These are phyloP conservation scores for Ommatoiulus sabulosus DNA, from an alignment of 2,888 invertebrate genomes.

Conservation along the genomic window DNA sequence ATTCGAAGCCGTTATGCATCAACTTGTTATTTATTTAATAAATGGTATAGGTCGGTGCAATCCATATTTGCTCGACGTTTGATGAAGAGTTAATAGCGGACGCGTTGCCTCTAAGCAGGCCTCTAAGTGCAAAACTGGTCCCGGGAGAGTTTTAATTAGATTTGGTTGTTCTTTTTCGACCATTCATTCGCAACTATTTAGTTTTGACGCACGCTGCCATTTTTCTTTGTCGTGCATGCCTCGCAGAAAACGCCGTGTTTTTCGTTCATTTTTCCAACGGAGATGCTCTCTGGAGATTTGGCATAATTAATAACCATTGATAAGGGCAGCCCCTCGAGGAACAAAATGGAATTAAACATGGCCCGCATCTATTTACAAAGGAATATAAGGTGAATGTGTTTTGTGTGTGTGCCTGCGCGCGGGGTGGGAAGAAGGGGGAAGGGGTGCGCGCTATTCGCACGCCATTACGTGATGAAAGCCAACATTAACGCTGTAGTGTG, in stretches of 20 bases:
- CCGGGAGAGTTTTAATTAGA: conserved; percentile 30
- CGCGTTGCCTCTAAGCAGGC: background rate
- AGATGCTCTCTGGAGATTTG: conserved; percentile 41
- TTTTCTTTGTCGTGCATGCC: conserved; percentile 1
- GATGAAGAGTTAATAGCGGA: conserved; percentile 40
- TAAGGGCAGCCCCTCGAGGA: conserved; percentile 39
- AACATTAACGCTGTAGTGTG: conserved; percentile 52
- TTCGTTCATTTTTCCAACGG: conserved; percentile 25
- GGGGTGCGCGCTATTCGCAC: conserved; percentile 36
- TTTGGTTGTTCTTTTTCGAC: conserved; percentile 21
- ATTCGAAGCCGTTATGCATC: conserved; percentile 2
- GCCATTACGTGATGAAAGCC: conserved; percentile 52
- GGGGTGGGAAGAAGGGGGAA: background rate
- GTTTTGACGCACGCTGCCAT: conserved; percentile 31
- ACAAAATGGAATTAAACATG: conserved; percentile 45
- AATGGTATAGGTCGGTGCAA: background rate
- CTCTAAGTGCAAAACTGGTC: conserved; percentile 7
- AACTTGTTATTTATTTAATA: background rate
- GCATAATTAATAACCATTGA: conserved; percentile 52
- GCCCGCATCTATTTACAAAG: conserved; percentile 31
- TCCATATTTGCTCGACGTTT: conserved; percentile 15
- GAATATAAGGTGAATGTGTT: conserved; percentile 26
- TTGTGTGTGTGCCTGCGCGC: background rate
- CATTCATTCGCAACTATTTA: conserved; percentile 33
- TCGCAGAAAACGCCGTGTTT: conserved; percentile 19